Evolutionary conservation across 1,140 invertebrate species (phyloP).

Genomic region (Habropoda laboriosa): DNA sequence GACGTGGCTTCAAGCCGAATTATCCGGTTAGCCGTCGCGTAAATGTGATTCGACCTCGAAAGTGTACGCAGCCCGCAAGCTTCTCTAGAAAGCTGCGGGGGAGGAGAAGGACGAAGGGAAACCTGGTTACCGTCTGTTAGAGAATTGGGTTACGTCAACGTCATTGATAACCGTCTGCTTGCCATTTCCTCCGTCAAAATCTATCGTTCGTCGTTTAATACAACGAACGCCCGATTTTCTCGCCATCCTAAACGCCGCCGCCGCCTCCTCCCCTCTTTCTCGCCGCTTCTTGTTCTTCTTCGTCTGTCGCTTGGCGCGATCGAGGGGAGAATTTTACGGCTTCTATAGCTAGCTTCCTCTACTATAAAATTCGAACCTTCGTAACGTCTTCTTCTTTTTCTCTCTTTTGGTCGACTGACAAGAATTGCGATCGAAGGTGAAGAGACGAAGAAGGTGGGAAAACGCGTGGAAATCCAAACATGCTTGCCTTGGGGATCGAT

Average conservation of each 20-base stretch:
- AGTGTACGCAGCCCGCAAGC: slow-evolving; percentile 43
- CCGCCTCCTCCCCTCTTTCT: neutral
- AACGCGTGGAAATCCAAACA: slow-evolving; percentile 46
- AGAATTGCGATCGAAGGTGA: slow-evolving; percentile 58
- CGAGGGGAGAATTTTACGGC: slow-evolving; percentile 38
- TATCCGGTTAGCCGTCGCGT: slow-evolving; percentile 55
- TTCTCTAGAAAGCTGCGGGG: no score
- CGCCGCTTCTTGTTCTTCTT: no score
- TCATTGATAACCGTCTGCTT: slow-evolving; percentile 69
- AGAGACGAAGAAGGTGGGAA: slow-evolving; percentile 17
- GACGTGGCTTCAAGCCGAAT: slow-evolving; percentile 47
- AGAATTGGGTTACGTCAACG: slow-evolving; percentile 71
- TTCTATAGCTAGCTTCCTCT: slow-evolving; percentile 4
- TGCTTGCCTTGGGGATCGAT: neutral
- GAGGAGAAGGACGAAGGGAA: neutral
- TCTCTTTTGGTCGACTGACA: slow-evolving; percentile 43
- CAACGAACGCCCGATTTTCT: slow-evolving; percentile 7
- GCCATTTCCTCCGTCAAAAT: slow-evolving; percentile 64
- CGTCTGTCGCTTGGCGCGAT: neutral
- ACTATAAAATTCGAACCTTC: slow-evolving; percentile 27
- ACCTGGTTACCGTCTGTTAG: slow-evolving; percentile 56
- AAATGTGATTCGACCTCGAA: slow-evolving; percentile 59
- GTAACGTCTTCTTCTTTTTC: no score
- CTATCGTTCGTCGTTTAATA: slow-evolving; percentile 45
- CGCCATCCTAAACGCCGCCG: neutral